Evolutionary conservation across 2,113 vertebrate genomes (phyloP).

Genomic region (Hypanus sabinus): DNA sequence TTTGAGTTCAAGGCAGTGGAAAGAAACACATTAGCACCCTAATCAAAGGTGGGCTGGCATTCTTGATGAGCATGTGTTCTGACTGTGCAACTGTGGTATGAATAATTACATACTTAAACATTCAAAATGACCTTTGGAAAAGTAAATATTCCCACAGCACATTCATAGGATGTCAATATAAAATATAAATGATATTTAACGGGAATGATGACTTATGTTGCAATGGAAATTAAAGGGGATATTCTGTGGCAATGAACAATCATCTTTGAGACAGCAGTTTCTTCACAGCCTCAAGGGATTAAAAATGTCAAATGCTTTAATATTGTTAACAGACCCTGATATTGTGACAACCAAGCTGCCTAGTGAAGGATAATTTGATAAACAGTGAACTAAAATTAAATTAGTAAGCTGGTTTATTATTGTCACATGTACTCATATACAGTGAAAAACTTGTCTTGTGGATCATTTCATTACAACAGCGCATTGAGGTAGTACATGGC

Average conservation of each 20-base stretch:
- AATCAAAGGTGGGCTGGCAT: not conserved
- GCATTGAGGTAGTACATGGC: too few species aligned
- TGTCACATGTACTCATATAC: too few species aligned
- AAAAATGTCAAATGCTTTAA: not conserved
- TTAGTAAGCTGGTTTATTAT: too few species aligned
- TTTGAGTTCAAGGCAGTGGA: not conserved
- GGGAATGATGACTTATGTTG: too few species aligned
- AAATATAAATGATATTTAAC: not conserved
- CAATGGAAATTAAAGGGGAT: not conserved
- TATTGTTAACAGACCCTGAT: not conserved
- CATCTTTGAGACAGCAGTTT: not conserved
- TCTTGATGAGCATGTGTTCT: not conserved
- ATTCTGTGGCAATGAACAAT: not conserved
- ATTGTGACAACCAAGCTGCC: too few species aligned
- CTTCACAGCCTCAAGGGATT: not conserved
- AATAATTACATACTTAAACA: not conserved
- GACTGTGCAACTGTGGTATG: not conserved
- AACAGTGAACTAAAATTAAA: too few species aligned
- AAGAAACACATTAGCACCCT: not conserved
- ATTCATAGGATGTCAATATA: not conserved
- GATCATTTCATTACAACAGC: too few species aligned
- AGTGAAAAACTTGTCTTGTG: too few species aligned
- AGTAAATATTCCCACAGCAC: not conserved
- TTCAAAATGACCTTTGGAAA: not conserved
- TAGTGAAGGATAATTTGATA: too few species aligned